Evolutionary conservation across 2,888 invertebrate genomes (phyloP).

Genomic region (Papilio demoleus): DNA sequence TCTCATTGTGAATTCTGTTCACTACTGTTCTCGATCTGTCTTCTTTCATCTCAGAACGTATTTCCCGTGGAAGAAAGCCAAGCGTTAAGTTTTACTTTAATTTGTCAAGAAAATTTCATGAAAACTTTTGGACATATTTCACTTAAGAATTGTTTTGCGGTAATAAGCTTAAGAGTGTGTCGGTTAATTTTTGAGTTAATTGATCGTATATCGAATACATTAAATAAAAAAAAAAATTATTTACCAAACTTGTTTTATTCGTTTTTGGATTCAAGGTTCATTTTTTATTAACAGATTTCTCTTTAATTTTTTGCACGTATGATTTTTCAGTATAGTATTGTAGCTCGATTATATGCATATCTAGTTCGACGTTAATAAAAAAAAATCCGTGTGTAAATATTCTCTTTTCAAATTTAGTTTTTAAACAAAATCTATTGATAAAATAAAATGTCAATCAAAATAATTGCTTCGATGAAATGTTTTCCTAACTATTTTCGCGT

Average conservation of each 20-base stretch:
- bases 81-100: conserved; percentile 24
- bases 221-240: no score
- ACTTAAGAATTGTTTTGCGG: no score
- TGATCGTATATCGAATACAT: no score
- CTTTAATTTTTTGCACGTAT: neutral
- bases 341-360: neutral
- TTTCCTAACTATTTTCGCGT: conserved; percentile 13
- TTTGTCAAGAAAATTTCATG: no score
- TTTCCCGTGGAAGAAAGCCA: conserved; percentile 8
- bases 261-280: no score
- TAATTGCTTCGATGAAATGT: conserved; percentile 1
- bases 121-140: neutral
- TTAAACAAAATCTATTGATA: conserved; percentile 2
- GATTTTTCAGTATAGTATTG: neutral
- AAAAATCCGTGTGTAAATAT: neutral
- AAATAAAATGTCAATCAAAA: conserved; percentile 19
- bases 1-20: conserved; percentile 17
- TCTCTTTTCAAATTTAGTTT: conserved; percentile 7
- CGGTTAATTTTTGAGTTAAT: no score
- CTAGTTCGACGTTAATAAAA: neutral
- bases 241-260: no score
- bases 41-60: conserved; percentile 9
- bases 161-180: neutral
- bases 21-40: conserved; percentile 18
- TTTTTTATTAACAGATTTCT: no score